phyloP scores from a whole-genome alignment of 2,797 vertebrate species.

The Notamacropus eugenii region DNA sequence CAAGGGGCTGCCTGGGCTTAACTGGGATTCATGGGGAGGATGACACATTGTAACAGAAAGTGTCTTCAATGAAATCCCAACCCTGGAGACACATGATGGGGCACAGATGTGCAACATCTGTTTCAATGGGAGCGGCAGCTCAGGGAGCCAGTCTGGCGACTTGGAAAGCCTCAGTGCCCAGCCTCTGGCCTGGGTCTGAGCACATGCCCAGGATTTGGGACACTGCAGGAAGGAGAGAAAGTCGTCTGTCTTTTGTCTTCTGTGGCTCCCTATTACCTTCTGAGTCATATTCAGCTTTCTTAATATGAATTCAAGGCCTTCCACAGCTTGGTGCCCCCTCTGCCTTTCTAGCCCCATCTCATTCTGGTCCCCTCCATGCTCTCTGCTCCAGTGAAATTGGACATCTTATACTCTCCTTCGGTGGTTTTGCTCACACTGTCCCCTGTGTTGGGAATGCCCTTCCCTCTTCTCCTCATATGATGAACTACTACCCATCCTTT shows the following conservation, averaged over 20 bases:
- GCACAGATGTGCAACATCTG: background rate
- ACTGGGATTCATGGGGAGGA: rapidly evolving
- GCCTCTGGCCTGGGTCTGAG: background rate
- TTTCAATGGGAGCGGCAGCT: background rate
- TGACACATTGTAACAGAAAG: background rate
- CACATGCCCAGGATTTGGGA: background rate
- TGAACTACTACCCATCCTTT: background rate
- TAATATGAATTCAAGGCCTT: background rate
- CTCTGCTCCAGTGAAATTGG: background rate
- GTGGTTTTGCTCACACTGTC: background rate
- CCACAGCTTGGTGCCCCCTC: background rate
- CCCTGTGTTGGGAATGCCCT: background rate
- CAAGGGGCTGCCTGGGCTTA: no score
- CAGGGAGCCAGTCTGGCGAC: background rate
- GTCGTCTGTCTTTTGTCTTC: background rate
- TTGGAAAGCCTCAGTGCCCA: background rate
- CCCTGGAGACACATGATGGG: background rate
- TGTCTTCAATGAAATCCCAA: background rate
- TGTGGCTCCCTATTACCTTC: background rate
- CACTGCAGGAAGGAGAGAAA: background rate
- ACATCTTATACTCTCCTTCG: background rate
- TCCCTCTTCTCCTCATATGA: background rate
- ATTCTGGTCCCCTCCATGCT: background rate
- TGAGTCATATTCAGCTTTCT: background rate
- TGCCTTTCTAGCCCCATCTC: background rate